These are phyloP conservation scores for Seriola aureovittata DNA, from an alignment of 2,113 vertebrate genomes.

Conservation along the genomic window DNA sequence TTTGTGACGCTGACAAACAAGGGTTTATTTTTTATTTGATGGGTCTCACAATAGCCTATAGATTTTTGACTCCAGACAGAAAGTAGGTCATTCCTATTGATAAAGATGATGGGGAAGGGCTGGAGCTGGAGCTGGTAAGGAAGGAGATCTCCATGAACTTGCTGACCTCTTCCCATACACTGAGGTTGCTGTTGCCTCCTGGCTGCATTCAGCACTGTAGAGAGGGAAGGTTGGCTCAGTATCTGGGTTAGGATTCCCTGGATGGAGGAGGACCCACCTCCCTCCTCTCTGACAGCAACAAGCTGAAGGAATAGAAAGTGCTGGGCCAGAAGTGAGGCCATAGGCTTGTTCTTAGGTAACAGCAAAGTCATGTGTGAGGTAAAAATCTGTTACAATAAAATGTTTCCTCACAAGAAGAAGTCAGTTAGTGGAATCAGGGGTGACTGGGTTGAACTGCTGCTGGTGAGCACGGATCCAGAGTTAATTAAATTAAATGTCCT, in stretches of 20 bases:
- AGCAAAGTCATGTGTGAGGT: too few species aligned
- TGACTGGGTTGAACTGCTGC: conserved; percentile 39
- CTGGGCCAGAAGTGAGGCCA: conserved; percentile 6
- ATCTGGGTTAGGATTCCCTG: conserved; percentile 70
- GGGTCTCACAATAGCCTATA: conserved; percentile 35
- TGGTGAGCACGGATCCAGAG: conserved; percentile 18
- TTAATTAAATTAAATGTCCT: conserved; percentile 36
- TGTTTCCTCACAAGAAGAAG: background rate
- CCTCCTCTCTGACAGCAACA: conserved; percentile 33
- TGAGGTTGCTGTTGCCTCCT: conserved; percentile 51
- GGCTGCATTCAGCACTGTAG: conserved; percentile 13
- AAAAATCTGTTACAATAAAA: background rate
- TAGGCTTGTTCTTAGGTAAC: background rate
- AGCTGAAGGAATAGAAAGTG: conserved; percentile 9
- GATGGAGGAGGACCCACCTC: conserved; percentile 29
- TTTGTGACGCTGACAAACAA: conserved; percentile 29
- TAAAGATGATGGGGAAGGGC: conserved; percentile 45
- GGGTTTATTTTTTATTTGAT: conserved; percentile 31
- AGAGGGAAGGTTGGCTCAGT: conserved; percentile 4
- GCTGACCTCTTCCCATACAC: conserved; percentile 61
- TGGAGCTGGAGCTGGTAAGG: conserved; percentile 24
- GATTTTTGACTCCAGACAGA: conserved; percentile 44
- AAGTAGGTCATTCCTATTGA: conserved; percentile 67
- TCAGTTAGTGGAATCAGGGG: conserved; percentile 1
- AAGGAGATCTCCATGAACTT: conserved; percentile 67